These are phyloP conservation scores for Trichopoda pennipes DNA, from an alignment of 2,888 invertebrate species.

Conservation along the genomic window DNA sequence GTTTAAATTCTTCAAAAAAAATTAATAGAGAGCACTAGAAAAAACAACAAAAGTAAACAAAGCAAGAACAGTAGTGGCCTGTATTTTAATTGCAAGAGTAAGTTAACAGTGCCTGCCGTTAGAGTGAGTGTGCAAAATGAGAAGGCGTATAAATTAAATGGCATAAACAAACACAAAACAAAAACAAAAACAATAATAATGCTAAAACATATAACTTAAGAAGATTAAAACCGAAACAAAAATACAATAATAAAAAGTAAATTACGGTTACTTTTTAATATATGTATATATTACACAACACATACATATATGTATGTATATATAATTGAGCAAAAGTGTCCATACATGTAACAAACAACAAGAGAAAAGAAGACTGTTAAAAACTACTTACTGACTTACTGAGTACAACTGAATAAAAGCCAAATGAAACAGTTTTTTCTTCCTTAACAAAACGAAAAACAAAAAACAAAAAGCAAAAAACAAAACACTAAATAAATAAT, in stretches of 20 bases:
- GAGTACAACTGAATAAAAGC: conserved; percentile 19
- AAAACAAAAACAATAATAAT: conserved; percentile 15
- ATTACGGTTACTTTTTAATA: conserved; percentile 13
- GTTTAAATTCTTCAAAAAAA: not conserved
- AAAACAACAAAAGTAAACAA: conserved; percentile 21
- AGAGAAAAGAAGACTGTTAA: conserved; percentile 20
- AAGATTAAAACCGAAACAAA: conserved; percentile 53
- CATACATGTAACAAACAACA: not conserved
- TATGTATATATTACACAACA: not conserved
- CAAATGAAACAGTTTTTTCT: conserved; percentile 23
- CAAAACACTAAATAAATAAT: conserved; percentile 20
- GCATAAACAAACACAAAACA: conserved; percentile 2
- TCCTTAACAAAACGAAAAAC: conserved; percentile 24
- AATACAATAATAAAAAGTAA: conserved; percentile 23
- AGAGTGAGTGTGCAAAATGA: conserved; percentile 12
- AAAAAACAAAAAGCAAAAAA: conserved; percentile 13
- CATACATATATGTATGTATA: not conserved
- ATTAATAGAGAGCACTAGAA: conserved; percentile 13
- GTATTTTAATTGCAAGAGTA: conserved; percentile 30
- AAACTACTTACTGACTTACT: not conserved
- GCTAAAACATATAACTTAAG: conserved; percentile 47
- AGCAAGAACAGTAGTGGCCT: conserved; percentile 22
- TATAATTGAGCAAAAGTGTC: not conserved
- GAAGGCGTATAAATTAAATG: conserved; percentile 19
- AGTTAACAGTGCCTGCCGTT: conserved; percentile 16